Evolutionary conservation across 2,113 vertebrate genomes (phyloP).

Genomic region (Notothenia coriiceps): DNA sequence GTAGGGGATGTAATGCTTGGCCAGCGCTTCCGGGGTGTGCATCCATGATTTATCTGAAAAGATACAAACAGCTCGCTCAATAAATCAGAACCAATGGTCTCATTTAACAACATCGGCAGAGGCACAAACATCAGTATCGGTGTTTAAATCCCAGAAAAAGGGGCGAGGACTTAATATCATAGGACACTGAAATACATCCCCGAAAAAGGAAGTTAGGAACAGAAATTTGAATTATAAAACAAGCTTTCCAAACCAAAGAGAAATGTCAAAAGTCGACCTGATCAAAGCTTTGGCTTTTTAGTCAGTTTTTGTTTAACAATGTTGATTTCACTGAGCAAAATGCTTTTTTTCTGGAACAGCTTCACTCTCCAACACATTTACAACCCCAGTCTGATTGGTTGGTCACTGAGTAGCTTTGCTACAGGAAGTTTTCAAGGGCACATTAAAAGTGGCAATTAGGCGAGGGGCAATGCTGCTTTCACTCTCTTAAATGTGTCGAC

Average conservation of each 20-base stretch:
- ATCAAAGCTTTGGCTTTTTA: not conserved
- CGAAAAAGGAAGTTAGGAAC: not conserved
- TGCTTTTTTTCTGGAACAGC: not conserved
- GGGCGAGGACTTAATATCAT: not conserved
- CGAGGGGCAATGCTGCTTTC: not conserved
- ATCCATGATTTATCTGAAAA: conserved; percentile 99
- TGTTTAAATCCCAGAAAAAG: not conserved
- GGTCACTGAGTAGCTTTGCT: not conserved
- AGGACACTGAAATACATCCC: not conserved
- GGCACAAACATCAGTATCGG: not conserved
- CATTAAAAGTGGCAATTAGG: not conserved
- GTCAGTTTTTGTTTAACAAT: not conserved
- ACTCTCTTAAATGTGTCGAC: not conserved
- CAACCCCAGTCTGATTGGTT: not conserved
- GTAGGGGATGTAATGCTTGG: conserved; percentile 98
- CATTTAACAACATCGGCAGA: not conserved
- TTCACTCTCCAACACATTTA: not conserved
- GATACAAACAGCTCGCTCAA: conserved; percentile 72
- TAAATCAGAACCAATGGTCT: not conserved
- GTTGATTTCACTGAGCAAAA: not conserved
- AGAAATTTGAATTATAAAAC: not conserved
- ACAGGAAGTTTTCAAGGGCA: not conserved
- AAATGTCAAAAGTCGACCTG: not conserved
- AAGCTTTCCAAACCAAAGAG: not conserved
- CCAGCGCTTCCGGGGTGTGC: conserved; percentile 97